These are phyloP conservation scores for Drosophila pruinosa DNA, from an alignment of 1,140 invertebrate species.

Conservation along the genomic window DNA sequence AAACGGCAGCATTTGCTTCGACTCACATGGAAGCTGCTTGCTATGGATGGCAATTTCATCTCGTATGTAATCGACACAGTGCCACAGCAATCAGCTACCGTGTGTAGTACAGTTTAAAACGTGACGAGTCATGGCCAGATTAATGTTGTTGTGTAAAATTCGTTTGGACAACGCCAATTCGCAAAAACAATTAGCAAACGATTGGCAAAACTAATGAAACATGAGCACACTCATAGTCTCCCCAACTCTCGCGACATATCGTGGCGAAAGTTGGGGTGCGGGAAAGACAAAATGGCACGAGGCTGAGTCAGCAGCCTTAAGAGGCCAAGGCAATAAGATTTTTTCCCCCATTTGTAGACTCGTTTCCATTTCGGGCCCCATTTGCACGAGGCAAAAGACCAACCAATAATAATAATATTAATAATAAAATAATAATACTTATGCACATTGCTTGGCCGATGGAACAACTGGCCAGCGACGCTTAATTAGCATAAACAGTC, in stretches of 20 bases:
- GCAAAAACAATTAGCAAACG: conserved; percentile 57
- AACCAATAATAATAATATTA: neutral
- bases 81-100: conserved; percentile 24
- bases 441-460: neutral
- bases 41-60: neutral
- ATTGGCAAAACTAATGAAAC: conserved; percentile 60
- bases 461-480: conserved; percentile 14
- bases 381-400: neutral
- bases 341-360: conserved; percentile 23
- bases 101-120: neutral
- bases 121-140: conserved; percentile 29
- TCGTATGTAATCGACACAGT: conserved; percentile 6
- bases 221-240: conserved; percentile 22
- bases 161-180: conserved; percentile 16
- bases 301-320: conserved; percentile 10
- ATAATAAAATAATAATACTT: conserved; percentile 20
- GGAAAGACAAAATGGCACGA: neutral
- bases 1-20: neutral
- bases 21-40: neutral
- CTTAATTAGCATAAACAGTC: conserved; percentile 78
- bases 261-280: neutral
- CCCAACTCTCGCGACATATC: neutral
- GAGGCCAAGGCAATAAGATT: conserved; percentile 25
- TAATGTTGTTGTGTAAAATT: conserved; percentile 33
- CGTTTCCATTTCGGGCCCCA: neutral